phyloP scores from a whole-genome alignment of 2,888 invertebrate species.

The Campoletis raptor region DNA sequence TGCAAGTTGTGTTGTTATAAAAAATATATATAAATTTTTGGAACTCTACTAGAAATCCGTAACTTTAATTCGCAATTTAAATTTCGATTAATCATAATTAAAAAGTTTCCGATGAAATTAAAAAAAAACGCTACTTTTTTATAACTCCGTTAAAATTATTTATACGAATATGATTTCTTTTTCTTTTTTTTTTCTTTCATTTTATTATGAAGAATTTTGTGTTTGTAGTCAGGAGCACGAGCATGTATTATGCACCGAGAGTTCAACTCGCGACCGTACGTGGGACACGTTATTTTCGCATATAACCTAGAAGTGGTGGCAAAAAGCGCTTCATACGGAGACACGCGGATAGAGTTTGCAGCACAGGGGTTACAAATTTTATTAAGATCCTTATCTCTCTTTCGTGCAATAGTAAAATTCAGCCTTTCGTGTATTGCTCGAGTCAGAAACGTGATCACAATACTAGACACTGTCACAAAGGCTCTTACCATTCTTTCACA shows the following conservation, averaged over 20 bases:
- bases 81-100: not conserved
- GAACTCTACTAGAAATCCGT: not conserved
- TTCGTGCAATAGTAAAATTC: slow-evolving; percentile 38
- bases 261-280: not conserved
- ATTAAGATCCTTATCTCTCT: slow-evolving; percentile 45
- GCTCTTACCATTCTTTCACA: slow-evolving; percentile 2
- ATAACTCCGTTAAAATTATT: not conserved
- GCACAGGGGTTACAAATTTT: slow-evolving; percentile 39
- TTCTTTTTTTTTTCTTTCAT: slow-evolving; percentile 4
- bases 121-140: not conserved
- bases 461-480: slow-evolving; percentile 5
- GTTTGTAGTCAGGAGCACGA: slow-evolving; percentile 5
- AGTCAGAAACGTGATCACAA: slow-evolving; percentile 31
- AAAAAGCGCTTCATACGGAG: not conserved
- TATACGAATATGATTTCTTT: too few relatives aligned
- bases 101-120: not conserved
- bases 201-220: not conserved
- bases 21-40: not conserved
- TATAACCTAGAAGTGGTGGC: not conserved
- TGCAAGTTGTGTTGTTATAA: too few relatives aligned
- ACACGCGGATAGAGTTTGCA: slow-evolving; percentile 20
- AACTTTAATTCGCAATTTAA: not conserved
- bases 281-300: slow-evolving; percentile 18
- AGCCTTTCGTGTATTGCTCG: not conserved
- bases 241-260: slow-evolving; percentile 35